Evolutionary conservation across 1,140 invertebrate species (phyloP).

Genomic region (Drosophila bocqueti): DNA sequence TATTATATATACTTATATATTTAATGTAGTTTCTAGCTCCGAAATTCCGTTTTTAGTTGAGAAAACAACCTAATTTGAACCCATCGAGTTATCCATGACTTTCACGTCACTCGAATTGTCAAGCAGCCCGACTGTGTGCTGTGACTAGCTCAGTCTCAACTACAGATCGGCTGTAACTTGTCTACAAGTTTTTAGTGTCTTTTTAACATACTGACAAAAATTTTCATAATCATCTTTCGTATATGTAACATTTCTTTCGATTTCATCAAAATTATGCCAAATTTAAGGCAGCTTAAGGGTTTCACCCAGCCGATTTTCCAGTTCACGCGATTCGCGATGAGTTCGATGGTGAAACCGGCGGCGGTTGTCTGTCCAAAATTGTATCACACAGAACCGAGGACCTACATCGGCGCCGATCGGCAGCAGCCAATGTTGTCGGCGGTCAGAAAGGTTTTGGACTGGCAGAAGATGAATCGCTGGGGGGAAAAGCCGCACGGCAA

Average conservation of each 20-base stretch:
- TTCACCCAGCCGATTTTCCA: background rate
- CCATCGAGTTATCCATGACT: background rate
- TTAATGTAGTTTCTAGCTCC: too few relatives aligned
- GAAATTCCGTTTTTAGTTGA: too few relatives aligned
- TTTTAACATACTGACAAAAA: too few relatives aligned
- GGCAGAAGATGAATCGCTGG: too few relatives aligned
- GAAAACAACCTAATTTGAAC: too few relatives aligned
- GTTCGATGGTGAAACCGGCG: background rate
- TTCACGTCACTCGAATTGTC: background rate
- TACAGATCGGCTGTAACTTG: background rate
- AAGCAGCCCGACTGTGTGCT: background rate
- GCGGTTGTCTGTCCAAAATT: fast-evolving
- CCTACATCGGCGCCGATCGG: too few relatives aligned
- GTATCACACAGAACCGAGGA: background rate
- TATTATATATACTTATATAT: too few relatives aligned
- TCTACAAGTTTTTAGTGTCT: background rate
- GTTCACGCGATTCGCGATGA: background rate
- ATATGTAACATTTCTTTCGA: background rate
- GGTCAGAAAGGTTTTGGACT: too few relatives aligned
- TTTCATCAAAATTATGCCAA: background rate
- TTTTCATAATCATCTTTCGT: too few relatives aligned
- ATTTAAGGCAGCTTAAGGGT: background rate
- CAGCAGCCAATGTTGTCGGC: too few relatives aligned
- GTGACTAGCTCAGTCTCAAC: background rate
- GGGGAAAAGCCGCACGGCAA: too few relatives aligned